Evolutionary conservation across 2,113 vertebrate species (phyloP).

Genomic region (Calypte anna): DNA sequence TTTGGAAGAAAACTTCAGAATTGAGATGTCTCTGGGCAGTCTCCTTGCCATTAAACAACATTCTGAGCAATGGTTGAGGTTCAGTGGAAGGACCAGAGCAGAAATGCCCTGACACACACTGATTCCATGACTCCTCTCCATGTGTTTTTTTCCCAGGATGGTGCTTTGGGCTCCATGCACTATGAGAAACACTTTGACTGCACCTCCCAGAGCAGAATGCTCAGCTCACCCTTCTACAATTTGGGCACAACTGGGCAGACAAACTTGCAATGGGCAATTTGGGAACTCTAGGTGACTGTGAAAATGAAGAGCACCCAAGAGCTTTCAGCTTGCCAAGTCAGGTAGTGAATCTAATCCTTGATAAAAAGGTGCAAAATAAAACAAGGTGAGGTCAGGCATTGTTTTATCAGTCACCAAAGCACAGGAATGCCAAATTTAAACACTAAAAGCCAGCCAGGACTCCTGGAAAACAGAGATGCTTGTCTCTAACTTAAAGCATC

Average conservation of each 20-base stretch:
- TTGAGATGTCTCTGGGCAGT: background rate
- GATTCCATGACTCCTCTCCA: background rate
- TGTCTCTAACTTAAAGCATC: background rate
- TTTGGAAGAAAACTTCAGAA: background rate
- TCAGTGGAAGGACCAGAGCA: background rate
- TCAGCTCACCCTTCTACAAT: background rate
- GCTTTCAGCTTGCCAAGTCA: background rate
- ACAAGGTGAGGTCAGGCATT: background rate
- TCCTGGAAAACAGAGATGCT: background rate
- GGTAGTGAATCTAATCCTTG: background rate
- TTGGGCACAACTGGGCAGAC: too few species aligned
- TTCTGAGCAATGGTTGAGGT: background rate
- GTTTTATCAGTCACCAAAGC: background rate
- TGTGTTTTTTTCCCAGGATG: rapidly evolving
- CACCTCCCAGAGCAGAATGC: background rate
- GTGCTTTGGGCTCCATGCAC: background rate
- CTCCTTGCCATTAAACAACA: background rate
- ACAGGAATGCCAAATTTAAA: background rate
- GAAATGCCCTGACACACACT: background rate
- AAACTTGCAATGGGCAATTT: background rate
- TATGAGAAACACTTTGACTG: rapidly evolving
- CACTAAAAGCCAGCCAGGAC: background rate
- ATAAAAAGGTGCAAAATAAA: background rate
- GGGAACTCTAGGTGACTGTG: background rate
- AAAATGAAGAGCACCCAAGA: background rate